Base-by-base conservation (phyloP, 1,140 invertebrate species). In the Nasonia vitripennis region DNA sequence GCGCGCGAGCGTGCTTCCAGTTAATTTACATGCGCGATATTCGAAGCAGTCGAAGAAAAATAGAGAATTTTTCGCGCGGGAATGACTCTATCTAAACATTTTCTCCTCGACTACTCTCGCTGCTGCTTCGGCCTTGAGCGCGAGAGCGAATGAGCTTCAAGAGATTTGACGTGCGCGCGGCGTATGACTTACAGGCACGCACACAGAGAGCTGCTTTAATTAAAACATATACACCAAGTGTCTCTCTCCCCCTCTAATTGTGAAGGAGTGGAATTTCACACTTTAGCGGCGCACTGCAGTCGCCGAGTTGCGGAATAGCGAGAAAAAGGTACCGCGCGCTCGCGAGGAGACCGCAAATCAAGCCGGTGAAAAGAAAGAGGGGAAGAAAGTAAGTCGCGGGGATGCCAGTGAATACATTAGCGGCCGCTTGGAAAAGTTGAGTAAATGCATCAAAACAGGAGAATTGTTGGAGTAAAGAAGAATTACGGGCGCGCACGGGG, bases 11-110 rank as follows among this genome's bases (percentile, higher is more conserved):
- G 9, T 45, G 41, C 37, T 70, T 78, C 51, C 14, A 51, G 62
- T 84, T 84, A 84, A 84, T 84, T 84, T 84, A 70, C 62, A 84
- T 55, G 48, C 48, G 51, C 75, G 17, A 48, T 70, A 83, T 70
- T 83, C 27, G 68, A 75, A n/a, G 55, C 74, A 27, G 27, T 27
- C n/a, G 2, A 6, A 11, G 37, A n/a, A 70, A 83, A 83, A 48
- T 78, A 78, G 70, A 78, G 55, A 17, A 34, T 41, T 77, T 77
- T 20, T 27, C 74, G 27, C 48, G 37, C 74, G 17, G 17, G 45
- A 77, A 67, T 75, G 17, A 20, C 20, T 41, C 55, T 82, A 62
- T 82, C 17, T 3, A 31, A 48, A 17, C 17, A 74, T 73, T 81
- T 75, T 81, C 41, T 45, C 20, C 55, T 62, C 17, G 51, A 17